phyloP scores from a whole-genome alignment of 2,888 invertebrate genomes.

The Fragum sueziense region DNA sequence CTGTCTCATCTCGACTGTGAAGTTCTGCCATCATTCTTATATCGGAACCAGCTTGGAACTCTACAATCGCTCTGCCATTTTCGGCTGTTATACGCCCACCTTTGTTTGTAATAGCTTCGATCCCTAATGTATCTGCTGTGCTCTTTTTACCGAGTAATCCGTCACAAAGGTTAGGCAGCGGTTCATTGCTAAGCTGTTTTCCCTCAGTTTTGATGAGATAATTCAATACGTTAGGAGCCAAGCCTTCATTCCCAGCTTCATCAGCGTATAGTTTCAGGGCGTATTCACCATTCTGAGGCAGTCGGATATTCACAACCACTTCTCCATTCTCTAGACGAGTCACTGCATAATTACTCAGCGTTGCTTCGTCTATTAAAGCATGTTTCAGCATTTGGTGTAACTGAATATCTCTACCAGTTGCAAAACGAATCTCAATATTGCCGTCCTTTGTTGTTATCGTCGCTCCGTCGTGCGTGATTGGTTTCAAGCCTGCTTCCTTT shows the following conservation, averaged over 20 bases:
- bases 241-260: slow-evolving; percentile 71
- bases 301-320: slow-evolving; percentile 72
- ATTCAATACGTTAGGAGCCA: slow-evolving; percentile 78
- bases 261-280: slow-evolving; percentile 79
- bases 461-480: slow-evolving; percentile 75
- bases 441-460: slow-evolving; percentile 76
- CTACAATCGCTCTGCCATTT: slow-evolving; percentile 66
- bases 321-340: slow-evolving; percentile 74
- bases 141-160: slow-evolving; percentile 71
- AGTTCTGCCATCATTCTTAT: slow-evolving; percentile 77
- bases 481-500: slow-evolving; percentile 73
- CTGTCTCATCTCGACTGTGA: slow-evolving; percentile 71
- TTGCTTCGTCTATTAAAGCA: slow-evolving; percentile 74
- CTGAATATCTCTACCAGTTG: slow-evolving; percentile 68
- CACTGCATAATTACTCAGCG: slow-evolving; percentile 75
- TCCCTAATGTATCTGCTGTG: slow-evolving; percentile 67
- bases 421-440: slow-evolving; percentile 75
- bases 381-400: slow-evolving; percentile 77
- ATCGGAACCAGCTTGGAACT: slow-evolving; percentile 72
- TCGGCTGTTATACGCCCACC: slow-evolving; percentile 67
- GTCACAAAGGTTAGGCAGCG: slow-evolving; percentile 76
- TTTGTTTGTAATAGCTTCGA: slow-evolving; percentile 70
- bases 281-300: slow-evolving; percentile 77
- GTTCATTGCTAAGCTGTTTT: slow-evolving; percentile 63
- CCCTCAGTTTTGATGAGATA: slow-evolving; percentile 76